Conservation (phyloP, 2,113 vertebrate species). For the Dolichallabes microphthalmus region DNA sequence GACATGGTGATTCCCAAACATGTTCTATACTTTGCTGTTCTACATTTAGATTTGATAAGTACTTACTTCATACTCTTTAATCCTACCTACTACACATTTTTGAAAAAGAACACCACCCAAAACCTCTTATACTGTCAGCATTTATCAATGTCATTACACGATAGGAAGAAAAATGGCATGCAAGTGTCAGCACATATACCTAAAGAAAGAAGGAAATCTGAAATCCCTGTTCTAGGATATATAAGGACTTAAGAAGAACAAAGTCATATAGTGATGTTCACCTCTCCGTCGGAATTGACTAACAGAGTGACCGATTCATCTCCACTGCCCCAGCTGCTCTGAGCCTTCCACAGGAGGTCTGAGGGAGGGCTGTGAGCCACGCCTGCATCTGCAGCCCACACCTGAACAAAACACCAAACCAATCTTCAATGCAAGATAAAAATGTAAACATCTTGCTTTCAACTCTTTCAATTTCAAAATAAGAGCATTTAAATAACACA, state of each 20-base stretch:
- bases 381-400: constrained; percentile 88
- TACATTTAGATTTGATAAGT: too few species aligned
- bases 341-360: constrained; percentile 91
- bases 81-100: too few species aligned
- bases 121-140: not conserved
- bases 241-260: not conserved
- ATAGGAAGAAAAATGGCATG: not conserved
- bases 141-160: not conserved
- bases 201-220: not conserved
- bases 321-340: constrained; percentile 88
- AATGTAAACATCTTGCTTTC: not conserved
- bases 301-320: constrained; percentile 77
- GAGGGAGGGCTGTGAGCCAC: constrained; percentile 86
- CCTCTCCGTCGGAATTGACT: constrained; percentile 85
- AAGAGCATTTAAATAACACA: not conserved
- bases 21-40: too few species aligned
- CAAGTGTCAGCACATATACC: not conserved
- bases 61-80: too few species aligned
- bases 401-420: constrained; percentile 67
- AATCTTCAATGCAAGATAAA: not conserved
- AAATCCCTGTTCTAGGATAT: not conserved
- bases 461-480: not conserved
- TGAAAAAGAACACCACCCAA: too few species aligned
- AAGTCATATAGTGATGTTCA: constrained; percentile 51
- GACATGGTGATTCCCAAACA: too few species aligned